Percentiles rank a stretch among this genome's conserved stretches.
Evolutionary conservation across 2,113 vertebrate genomes (phyloP).

Genomic region (Xiphorhynchus elegans): DNA sequence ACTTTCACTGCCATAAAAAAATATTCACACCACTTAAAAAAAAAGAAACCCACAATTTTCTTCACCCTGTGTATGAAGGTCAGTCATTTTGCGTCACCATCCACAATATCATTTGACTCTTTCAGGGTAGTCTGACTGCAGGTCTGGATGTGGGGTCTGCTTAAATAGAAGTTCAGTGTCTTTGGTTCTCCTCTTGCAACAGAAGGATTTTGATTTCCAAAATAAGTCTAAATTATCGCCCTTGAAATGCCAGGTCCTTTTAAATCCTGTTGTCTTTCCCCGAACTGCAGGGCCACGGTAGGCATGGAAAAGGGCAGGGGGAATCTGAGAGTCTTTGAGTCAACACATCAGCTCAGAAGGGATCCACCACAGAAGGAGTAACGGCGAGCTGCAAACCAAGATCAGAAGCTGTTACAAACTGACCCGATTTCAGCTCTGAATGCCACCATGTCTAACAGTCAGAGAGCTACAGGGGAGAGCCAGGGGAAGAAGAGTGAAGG

Average conservation of each 20-base stretch:
- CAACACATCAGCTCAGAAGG: constrained; percentile 88
- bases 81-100: constrained; percentile 33
- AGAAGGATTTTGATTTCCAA: neutral
- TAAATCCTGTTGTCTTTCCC: constrained; percentile 66
- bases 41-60: neutral
- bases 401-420: constrained; percentile 93
- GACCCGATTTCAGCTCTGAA: constrained; percentile 75
- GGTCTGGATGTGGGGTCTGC: neutral
- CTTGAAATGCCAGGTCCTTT: constrained; percentile 48
- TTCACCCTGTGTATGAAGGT: constrained; percentile 15
- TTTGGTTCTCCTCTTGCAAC: constrained; percentile 46
- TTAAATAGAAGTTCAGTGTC: constrained; percentile 51
- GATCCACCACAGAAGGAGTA: constrained; percentile 87
- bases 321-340: constrained; percentile 61
- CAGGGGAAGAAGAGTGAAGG: constrained; percentile 68
- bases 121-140: constrained; percentile 3
- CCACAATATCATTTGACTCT: neutral
- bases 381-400: constrained; percentile 94
- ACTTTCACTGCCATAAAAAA: constrained; percentile 68
- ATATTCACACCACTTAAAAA: constrained; percentile 64
- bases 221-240: neutral
- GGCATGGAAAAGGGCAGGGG: constrained; percentile 65
- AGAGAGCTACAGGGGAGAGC: constrained; percentile 79
- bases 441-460: constrained; percentile 69
- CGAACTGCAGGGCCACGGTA: constrained; percentile 31